phyloP scores from a whole-genome alignment of 2,797 vertebrate species.

The Muscicapa striata region DNA sequence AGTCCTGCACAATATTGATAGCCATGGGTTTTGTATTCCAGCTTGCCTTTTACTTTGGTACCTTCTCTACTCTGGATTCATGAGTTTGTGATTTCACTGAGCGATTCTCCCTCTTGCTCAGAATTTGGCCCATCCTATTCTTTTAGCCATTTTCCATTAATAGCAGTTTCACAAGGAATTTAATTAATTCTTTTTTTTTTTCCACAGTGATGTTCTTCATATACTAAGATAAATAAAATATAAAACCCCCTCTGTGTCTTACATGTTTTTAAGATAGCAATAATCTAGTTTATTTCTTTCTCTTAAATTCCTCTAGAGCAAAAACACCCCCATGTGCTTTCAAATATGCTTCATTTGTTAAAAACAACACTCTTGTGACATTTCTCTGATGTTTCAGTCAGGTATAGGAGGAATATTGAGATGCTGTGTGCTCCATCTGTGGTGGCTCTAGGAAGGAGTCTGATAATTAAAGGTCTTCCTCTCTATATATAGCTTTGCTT shows the following conservation, averaged over 20 bases:
- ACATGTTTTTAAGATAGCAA: neutral
- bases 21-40: neutral
- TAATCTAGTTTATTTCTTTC: constrained; percentile 6
- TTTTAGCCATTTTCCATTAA: neutral
- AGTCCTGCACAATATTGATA: neutral
- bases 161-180: neutral
- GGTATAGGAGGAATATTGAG: neutral
- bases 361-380: neutral
- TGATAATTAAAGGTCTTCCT: neutral
- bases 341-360: neutral
- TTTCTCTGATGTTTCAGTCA: constrained; percentile 1
- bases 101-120: neutral
- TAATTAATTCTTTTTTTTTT: neutral
- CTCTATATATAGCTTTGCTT: neutral
- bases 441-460: neutral
- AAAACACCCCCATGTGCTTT: neutral
- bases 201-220: neutral
- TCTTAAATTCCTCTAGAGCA: neutral
- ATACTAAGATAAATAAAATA: constrained; percentile 1
- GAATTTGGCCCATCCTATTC: neutral
- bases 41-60: neutral
- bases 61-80: neutral
- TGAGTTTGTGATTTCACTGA: neutral
- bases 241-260: neutral
- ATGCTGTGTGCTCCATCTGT: neutral